Conservation (phyloP, 2,797 vertebrate species). For the Hypotaenidia philippensis region DNA sequence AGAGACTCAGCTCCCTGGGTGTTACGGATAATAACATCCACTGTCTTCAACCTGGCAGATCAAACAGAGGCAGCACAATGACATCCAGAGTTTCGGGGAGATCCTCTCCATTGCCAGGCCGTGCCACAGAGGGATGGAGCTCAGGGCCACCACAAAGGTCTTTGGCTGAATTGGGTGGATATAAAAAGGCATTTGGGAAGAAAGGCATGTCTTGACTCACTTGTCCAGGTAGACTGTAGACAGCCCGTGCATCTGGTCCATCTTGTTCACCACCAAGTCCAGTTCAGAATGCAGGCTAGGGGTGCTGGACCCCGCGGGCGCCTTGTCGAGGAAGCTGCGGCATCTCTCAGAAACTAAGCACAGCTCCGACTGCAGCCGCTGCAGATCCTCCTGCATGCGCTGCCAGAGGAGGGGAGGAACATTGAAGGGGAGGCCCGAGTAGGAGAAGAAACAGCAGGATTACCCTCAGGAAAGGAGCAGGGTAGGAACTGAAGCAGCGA, state of each 20-base stretch:
- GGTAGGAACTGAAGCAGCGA: background rate
- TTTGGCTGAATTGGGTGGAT: rapidly evolving
- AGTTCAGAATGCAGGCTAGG: conserved; percentile 90
- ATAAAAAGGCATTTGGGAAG: rapidly evolving
- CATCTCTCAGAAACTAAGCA: conserved; percentile 88
- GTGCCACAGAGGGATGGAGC: rapidly evolving
- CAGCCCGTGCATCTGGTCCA: conserved; percentile 87
- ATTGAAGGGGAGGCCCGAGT: background rate
- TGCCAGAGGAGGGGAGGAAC: conserved; percentile 37
- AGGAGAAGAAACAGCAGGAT: background rate
- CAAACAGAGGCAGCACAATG: background rate
- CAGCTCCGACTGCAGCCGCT: conserved; percentile 83
- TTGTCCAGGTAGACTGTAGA: conserved; percentile 92
- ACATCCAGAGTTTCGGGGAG: rapidly evolving
- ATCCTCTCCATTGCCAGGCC: rapidly evolving
- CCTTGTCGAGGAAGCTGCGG: conserved; percentile 89
- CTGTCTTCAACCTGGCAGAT: conserved; percentile 87
- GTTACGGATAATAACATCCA: conserved; percentile 88
- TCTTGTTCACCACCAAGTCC: conserved; percentile 87
- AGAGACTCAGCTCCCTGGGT: conserved; percentile 90
- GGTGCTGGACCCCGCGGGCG: conserved; percentile 85
- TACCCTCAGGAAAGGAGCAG: background rate
- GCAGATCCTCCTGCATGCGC: conserved; percentile 87
- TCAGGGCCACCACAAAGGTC: background rate
- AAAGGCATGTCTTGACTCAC: conserved; percentile 78